Conservation (phyloP, 2,888 invertebrate genomes). For the Ectemnius cavifrons region DNA sequence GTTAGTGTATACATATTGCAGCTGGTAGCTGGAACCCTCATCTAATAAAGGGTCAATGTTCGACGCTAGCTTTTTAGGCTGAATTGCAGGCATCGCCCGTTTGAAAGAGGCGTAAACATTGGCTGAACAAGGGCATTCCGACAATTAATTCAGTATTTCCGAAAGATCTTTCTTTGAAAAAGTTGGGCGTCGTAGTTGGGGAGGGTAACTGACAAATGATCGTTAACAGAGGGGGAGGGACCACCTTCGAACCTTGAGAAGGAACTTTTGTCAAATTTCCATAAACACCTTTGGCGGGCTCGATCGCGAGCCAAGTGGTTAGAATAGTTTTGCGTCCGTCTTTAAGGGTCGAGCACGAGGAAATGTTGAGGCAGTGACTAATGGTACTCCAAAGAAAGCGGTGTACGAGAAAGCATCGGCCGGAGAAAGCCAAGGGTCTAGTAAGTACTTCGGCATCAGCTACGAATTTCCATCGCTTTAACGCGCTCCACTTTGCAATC, state of each 20-base stretch:
- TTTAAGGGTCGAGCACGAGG: slow-evolving; percentile 37
- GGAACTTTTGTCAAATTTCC: slow-evolving; percentile 64
- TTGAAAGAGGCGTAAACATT: background rate
- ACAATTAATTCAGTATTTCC: slow-evolving; percentile 24
- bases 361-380: slow-evolving; percentile 69
- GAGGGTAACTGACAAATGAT: slow-evolving; percentile 61
- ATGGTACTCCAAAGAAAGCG: slow-evolving; percentile 63
- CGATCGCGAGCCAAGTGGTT: slow-evolving; percentile 50
- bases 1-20: too few relatives aligned
- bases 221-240: slow-evolving; percentile 40
- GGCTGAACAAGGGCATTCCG: background rate
- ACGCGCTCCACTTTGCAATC: too few relatives aligned
- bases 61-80: background rate
- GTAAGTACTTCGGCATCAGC: too few relatives aligned
- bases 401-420: slow-evolving; percentile 55
- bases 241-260: slow-evolving; percentile 60
- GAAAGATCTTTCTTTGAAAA: background rate
- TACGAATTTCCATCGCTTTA: too few relatives aligned
- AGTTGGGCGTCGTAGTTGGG: too few relatives aligned
- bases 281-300: slow-evolving; percentile 70
- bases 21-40: too few relatives aligned
- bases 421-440: slow-evolving; percentile 57
- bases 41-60: too few relatives aligned
- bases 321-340: slow-evolving; percentile 67
- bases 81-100: background rate